Base-by-base conservation (phyloP, 2,797 vertebrate genomes). In the Dendrocincla tyrannina region DNA sequence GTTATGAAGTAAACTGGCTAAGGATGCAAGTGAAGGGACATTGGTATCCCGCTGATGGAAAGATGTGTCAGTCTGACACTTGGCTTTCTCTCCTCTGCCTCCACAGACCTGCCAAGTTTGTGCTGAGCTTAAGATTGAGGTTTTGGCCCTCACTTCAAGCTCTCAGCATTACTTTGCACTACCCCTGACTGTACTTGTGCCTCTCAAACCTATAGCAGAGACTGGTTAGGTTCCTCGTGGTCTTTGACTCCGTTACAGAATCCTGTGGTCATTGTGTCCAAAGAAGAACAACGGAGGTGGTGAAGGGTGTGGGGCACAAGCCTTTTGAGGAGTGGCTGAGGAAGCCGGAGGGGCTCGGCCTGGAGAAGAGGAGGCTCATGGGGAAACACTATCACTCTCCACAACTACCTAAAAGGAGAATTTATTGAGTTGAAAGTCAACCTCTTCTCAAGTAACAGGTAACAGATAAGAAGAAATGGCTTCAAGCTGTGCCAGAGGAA, bases 391-490 rank as follows among this genome's bases (percentile, higher is more conserved):
- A 9, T 66, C 0, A 1, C 7, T 46, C 13, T 72, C n/a, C 33
- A 10, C 27, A 37, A 2, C 4, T 13, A 9, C 27, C 6, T 52
- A 17, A 59, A 84, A 58, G 11, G 12, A 52, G 4, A 12, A 13
- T 16, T 15, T 9, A 52, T 37, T 0, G 0, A 55, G 17, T 3
- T 42, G 11, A 7, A 8, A 0, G 4, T 68, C 1, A 2, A 7
- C 53, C 28, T 19, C 27, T 64, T 78, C 30, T 33, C 35, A 53
- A 27, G n/a, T 11, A 53, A 30, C 4, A 52, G 32, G 13, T 0
- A 7, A 66, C 1, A 17, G 2, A 12, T n/a, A 10, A 68, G 28
- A 76, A 5, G 25, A 80, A 44, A 58, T 8, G 1, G 16, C 5
- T 24, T 32, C n/a, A 42, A 3, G 5, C 19, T 44, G 42, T 5